Evolutionary conservation across 2,113 vertebrate genomes (phyloP).

Genomic region (Camelus bactrianus): DNA sequence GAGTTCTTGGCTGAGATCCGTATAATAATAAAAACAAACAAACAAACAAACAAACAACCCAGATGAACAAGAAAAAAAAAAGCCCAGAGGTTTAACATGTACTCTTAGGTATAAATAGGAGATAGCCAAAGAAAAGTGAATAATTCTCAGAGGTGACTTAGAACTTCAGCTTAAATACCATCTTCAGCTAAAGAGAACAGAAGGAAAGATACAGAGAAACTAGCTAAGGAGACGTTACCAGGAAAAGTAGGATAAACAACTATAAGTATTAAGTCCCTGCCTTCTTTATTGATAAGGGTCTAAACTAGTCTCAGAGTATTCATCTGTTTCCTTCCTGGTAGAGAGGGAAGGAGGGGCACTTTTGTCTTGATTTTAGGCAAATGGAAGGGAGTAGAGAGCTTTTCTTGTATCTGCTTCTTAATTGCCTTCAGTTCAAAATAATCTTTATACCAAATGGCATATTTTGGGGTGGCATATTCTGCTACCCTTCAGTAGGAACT

Average conservation of each 20-base stretch:
- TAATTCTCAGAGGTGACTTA: neutral
- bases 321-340: neutral
- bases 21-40: neutral
- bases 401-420: neutral
- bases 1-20: neutral
- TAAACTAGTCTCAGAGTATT: neutral
- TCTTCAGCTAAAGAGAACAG: slow-evolving; percentile 26
- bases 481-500: neutral
- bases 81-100: neutral
- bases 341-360: neutral
- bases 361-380: neutral
- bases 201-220: neutral
- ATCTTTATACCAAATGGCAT: neutral
- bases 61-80: neutral
- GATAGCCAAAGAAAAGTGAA: neutral
- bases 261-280: neutral
- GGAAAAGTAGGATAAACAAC: neutral
- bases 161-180: neutral
- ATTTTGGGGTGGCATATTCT: neutral
- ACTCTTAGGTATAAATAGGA: neutral
- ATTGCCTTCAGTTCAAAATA: neutral
- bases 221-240: neutral
- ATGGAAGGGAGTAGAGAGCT: neutral
- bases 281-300: neutral
- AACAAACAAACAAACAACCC: neutral